Evolutionary conservation across 2,797 vertebrate species (phyloP).

Genomic region (Acanthurus tractus): DNA sequence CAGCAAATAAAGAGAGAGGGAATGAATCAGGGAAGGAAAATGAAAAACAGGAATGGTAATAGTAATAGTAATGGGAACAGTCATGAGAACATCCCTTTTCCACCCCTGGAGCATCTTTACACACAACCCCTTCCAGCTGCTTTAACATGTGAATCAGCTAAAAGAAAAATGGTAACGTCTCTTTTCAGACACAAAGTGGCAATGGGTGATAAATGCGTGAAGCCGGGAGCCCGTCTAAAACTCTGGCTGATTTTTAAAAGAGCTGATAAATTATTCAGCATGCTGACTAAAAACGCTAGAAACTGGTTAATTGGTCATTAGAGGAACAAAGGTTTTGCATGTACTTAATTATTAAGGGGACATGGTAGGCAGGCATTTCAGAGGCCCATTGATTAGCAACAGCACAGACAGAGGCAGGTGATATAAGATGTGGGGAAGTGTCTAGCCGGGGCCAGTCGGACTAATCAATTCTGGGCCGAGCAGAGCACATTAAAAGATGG

Average conservation of each 20-base stretch:
- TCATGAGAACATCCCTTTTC: constrained; percentile 18
- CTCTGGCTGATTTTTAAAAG: constrained; percentile 78
- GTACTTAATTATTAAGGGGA: constrained; percentile 84
- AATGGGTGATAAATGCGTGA: constrained; percentile 77
- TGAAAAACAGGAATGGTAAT: neutral
- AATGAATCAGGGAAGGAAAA: neutral
- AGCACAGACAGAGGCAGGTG: constrained; percentile 60
- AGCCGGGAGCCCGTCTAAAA: constrained; percentile 66
- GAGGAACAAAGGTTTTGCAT: constrained; percentile 83
- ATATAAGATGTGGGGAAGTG: constrained; percentile 54
- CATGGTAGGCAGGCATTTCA: constrained; percentile 67
- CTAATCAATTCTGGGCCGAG: constrained; percentile 52
- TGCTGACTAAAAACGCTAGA: constrained; percentile 79
- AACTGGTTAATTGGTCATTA: constrained; percentile 88
- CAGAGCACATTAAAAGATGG: constrained; percentile 61
- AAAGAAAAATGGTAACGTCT: constrained; percentile 75
- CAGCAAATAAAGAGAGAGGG: constrained; percentile 5
- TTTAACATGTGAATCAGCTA: constrained; percentile 58
- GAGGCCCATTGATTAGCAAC: constrained; percentile 71
- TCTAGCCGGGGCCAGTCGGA: constrained; percentile 25
- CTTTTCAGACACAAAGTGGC: constrained; percentile 63
- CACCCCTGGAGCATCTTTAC: constrained; percentile 28
- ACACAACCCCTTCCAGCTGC: constrained; percentile 18
- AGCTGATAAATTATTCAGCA: constrained; percentile 84
- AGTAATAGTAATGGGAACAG: constrained; percentile 9